Conservation (phyloP, 2,113 vertebrate species). For the Carassius gibelio region DNA sequence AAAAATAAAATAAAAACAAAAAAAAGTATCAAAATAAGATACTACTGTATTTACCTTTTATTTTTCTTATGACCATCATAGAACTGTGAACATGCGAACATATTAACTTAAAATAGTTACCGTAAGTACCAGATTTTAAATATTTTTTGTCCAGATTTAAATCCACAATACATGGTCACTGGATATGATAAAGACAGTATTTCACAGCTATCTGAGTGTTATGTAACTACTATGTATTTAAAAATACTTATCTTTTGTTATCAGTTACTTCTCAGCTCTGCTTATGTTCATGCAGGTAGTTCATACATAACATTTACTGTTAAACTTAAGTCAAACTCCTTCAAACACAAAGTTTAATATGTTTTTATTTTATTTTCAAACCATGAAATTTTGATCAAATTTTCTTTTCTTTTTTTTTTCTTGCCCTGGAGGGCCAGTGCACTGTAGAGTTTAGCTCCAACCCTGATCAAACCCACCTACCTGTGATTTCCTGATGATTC, state of each 20-base stretch:
- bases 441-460: too few relatives aligned
- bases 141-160: background rate
- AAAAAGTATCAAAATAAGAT: background rate
- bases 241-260: background rate
- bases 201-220: background rate
- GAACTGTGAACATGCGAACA: background rate
- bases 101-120: background rate
- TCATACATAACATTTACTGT: background rate
- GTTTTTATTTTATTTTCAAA: background rate
- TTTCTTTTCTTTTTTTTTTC: too few relatives aligned
- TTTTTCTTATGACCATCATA: too few relatives aligned
- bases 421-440: too few relatives aligned
- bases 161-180: background rate
- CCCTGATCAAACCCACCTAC: too few relatives aligned
- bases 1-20: background rate
- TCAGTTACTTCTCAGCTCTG: background rate
- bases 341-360: background rate
- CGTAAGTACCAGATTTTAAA: too few relatives aligned
- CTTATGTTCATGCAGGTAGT: background rate
- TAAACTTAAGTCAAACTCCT: background rate
- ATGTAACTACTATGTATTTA: background rate
- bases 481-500: too few relatives aligned
- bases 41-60: background rate
- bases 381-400: background rate
- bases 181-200: background rate